These are phyloP conservation scores for Eptesicus fuscus DNA, from an alignment of 2,113 vertebrate species.

Conservation along the genomic window DNA sequence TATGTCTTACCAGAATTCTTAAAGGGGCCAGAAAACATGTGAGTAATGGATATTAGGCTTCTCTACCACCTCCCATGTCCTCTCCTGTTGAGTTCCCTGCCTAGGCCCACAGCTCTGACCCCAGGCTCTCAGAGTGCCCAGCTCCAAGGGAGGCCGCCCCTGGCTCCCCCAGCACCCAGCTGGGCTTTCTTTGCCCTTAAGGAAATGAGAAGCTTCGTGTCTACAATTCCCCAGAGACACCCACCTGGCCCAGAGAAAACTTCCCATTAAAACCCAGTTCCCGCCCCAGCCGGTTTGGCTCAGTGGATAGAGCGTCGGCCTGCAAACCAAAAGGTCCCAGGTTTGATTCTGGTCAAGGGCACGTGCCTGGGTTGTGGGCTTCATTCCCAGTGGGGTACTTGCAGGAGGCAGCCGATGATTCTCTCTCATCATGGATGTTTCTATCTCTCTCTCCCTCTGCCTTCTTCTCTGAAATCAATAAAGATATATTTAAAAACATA, in stretches of 20 bases:
- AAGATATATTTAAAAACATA: too few species aligned
- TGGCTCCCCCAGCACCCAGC: not conserved
- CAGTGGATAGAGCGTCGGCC: too few species aligned
- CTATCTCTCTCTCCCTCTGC: too few species aligned
- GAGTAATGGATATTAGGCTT: not conserved
- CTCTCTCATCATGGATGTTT: too few species aligned
- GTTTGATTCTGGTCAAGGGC: too few species aligned
- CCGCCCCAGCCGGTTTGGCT: too few species aligned
- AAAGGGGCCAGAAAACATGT: not conserved
- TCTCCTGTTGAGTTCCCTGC: not conserved
- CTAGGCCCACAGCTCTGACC: not conserved
- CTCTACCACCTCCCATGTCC: fast-evolving
- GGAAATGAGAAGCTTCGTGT: not conserved
- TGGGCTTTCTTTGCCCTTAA: not conserved
- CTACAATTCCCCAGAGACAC: not conserved
- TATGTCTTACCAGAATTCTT: not conserved
- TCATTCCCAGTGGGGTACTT: too few species aligned
- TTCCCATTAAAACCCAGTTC: not conserved
- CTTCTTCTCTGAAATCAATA: too few species aligned
- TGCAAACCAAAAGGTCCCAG: too few species aligned
- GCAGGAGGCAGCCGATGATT: too few species aligned
- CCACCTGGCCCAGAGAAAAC: not conserved
- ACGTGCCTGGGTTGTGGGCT: too few species aligned
- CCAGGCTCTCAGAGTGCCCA: not conserved
- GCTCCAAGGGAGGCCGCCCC: not conserved